Percentiles rank a stretch among this genome's conserved stretches.
Evolutionary conservation across 2,113 vertebrate species (phyloP).

Genomic region (Microcebus griseorufus): DNA sequence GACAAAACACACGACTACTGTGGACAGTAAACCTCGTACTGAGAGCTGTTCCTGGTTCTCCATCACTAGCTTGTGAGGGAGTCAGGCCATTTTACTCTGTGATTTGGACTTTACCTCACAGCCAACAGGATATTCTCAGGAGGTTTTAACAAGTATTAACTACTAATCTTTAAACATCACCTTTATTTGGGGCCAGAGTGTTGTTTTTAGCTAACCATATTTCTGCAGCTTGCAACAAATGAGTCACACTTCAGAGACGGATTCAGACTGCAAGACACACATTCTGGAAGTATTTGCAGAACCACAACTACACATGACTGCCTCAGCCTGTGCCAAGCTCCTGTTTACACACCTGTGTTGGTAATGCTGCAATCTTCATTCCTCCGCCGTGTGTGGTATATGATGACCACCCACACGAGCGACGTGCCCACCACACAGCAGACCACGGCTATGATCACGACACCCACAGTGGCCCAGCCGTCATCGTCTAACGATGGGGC

Average conservation of each 20-base stretch:
- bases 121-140: not conserved
- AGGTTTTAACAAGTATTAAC: not conserved
- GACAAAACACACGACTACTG: too few species aligned
- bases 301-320: conserved; percentile 6
- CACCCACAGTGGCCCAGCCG: conserved; percentile 96
- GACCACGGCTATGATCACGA: conserved; percentile 98
- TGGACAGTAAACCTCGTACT: fast-evolving
- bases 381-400: conserved; percentile 96
- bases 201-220: conserved; percentile 62
- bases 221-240: conserved; percentile 35
- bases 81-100: not conserved
- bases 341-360: conserved; percentile 93
- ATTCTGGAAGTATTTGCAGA: not conserved
- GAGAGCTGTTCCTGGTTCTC: not conserved
- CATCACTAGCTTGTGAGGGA: fast-evolving
- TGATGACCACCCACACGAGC: conserved; percentile 98
- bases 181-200: not conserved
- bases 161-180: conserved; percentile 37
- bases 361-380: conserved; percentile 97
- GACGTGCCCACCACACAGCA: conserved; percentile 99
- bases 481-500: conserved; percentile 88
- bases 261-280: conserved; percentile 33
- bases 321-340: not conserved
- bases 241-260: conserved; percentile 55
- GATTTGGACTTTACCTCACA: not conserved